Conservation (phyloP, 1,140 invertebrate genomes). For the Globodera ellingtonae region DNA sequence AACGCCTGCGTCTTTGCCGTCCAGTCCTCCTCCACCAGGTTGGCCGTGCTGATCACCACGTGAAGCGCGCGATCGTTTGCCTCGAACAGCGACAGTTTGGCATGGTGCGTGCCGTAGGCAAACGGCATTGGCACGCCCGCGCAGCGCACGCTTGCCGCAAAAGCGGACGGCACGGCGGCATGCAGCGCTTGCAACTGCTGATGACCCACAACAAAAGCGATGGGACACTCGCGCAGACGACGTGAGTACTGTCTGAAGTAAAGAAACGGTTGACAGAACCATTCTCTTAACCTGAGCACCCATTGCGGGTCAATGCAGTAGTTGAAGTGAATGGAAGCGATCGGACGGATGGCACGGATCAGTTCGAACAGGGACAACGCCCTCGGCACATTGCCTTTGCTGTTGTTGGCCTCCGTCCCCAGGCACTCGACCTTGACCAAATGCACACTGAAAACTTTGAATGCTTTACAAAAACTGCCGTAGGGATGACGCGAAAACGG, state of each 20-base stretch:
- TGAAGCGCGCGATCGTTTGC: slow-evolving; percentile 30
- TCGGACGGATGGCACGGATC: slow-evolving; percentile 23
- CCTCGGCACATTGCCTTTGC: neutral
- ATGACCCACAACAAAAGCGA: slow-evolving; percentile 31
- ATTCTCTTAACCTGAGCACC: slow-evolving; percentile 25
- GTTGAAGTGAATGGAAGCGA: slow-evolving; percentile 42
- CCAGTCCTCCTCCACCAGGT: slow-evolving; percentile 28
- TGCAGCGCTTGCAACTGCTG: neutral
- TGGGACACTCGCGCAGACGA: slow-evolving; percentile 22
- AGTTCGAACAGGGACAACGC: slow-evolving; percentile 35
- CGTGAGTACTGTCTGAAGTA: slow-evolving; percentile 36
- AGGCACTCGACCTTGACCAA: slow-evolving; percentile 18
- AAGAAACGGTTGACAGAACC: slow-evolving; percentile 12
- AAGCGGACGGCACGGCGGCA: neutral
- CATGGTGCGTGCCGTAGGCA: slow-evolving; percentile 33
- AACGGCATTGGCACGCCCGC: slow-evolving; percentile 25
- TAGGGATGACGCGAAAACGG: too few relatives aligned
- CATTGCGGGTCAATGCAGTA: slow-evolving; percentile 36
- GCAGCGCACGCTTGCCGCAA: neutral
- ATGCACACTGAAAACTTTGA: slow-evolving; percentile 11
- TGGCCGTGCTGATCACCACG: slow-evolving; percentile 33
- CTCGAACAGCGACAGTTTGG: slow-evolving; percentile 36
- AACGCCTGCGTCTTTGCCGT: slow-evolving; percentile 32
- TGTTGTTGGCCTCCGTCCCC: neutral
- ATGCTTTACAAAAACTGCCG: too few relatives aligned